Evolutionary conservation across 2,797 vertebrate species (phyloP), one percentile per base, ranked within the genome.

Genomic region (Euphonia xanthogaster): DNA sequence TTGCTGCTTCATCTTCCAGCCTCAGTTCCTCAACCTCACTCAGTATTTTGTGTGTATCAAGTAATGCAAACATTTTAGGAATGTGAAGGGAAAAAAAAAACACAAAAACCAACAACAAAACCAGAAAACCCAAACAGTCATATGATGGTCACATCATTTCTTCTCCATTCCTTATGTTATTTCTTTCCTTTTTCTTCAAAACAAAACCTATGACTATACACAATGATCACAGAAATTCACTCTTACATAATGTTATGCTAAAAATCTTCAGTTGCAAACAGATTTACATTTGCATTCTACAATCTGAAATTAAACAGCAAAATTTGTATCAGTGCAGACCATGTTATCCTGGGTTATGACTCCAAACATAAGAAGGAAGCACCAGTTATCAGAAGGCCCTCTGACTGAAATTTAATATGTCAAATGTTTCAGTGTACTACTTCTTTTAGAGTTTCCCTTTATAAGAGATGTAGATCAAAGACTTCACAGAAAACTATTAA

Each of bases 1-100:
- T 42, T 54, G 58, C 55, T 93, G 77, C 80, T 92, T 92, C 86
- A 91, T 91, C 66, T 93, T 81, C 66, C 76, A 93, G 82, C 53
- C 53, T 85, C 54, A 67, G 65, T 37, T 91, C 89, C 62, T 92
- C 79, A 87, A 47, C 39, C 51, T 72, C 81, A 54, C 24, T 82
- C 70, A 74, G 42, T 67, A 81, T 85, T 82, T 85, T 74, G n/a
- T 60, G 57, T 63, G 54, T 53, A 92, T 80, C 74, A 80, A 51
- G 33, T 63, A 94, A 86, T 1, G 7, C 27, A 90, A 93, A 62
- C 14, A 37, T 39, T 85, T 78, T 31, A 78, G 22, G 40, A 92
- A 94, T 7, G 12, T 62, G 73, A 57, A 86, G 18, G 14, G 4
- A 25, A 55, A 67, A 62, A 47, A 37, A 2, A 6, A 3, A 25